A percentile compares a stretch with the other conserved stretches of the same genome.
Evolutionary conservation across 2,113 vertebrate species (phyloP).

Genomic region (Sinocyclocheilus grahami): DNA sequence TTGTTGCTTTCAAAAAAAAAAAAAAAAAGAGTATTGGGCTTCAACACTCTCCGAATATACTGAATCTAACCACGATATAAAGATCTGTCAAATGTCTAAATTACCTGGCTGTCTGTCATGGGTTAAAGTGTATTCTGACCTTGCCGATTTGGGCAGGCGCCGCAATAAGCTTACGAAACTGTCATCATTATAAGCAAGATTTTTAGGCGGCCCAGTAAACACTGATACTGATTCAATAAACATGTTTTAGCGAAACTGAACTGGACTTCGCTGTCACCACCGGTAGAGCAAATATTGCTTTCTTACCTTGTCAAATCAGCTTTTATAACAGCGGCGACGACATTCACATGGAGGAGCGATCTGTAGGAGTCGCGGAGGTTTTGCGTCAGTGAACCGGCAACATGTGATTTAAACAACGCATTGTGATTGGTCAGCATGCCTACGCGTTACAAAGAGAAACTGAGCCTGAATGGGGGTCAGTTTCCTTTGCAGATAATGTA

Average conservation of each 20-base stretch:
- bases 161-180: neutral
- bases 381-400: slow-evolving; percentile 53
- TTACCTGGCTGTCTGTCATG: neutral
- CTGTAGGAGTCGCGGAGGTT: slow-evolving; percentile 61
- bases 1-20: neutral
- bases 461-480: too few species aligned
- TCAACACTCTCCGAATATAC: neutral
- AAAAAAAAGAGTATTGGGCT: neutral
- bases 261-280: neutral
- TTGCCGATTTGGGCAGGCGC: slow-evolving; percentile 59
- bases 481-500: too few species aligned
- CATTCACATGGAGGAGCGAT: slow-evolving; percentile 65
- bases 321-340: slow-evolving; percentile 12
- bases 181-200: neutral
- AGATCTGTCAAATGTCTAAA: neutral
- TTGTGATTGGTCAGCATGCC: neutral
- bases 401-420: slow-evolving; percentile 20
- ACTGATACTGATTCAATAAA: neutral
- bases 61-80: neutral
- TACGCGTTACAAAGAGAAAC: neutral
- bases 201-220: rapidly evolving
- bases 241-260: neutral
- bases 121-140: slow-evolving; percentile 69
- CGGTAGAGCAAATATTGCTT: neutral
- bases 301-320: slow-evolving; percentile 56